Percentiles rank a stretch among this genome's conserved stretches.
phyloP scores from a whole-genome alignment of 2,113 vertebrate species.

The Heptranchias perlo region DNA sequence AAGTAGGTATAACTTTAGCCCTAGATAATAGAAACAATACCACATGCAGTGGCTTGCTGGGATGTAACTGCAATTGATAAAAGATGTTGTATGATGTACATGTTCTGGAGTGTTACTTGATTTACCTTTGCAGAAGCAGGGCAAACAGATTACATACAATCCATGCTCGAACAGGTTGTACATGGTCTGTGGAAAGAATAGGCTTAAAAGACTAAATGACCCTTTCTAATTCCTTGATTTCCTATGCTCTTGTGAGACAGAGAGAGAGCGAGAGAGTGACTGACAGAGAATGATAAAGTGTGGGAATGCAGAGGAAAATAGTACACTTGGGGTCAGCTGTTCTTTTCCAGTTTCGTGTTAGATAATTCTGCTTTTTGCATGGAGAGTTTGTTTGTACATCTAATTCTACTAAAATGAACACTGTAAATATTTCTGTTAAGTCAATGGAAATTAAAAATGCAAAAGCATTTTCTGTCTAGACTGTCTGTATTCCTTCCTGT shows the following conservation, averaged over 20 bases:
- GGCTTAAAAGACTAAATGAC: neutral
- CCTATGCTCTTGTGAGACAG: neutral
- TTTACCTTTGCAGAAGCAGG: neutral
- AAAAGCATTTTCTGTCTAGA: neutral
- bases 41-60: neutral
- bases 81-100: neutral
- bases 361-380: neutral
- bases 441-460: neutral
- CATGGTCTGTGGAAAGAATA: neutral
- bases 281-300: neutral
- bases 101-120: neutral
- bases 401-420: neutral
- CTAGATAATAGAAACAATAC: neutral
- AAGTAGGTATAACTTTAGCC: neutral
- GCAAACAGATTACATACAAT: neutral
- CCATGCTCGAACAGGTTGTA: neutral
- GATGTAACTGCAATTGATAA: neutral
- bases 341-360: neutral
- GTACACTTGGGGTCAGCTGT: neutral
- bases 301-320: no score
- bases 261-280: neutral
- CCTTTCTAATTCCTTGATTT: neutral
- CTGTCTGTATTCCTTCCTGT: neutral
- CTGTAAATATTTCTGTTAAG: slow-evolving; percentile 1
- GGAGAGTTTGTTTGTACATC: neutral